phyloP scores from a whole-genome alignment of 2,888 invertebrate species.

The Apodemia mormo region DNA sequence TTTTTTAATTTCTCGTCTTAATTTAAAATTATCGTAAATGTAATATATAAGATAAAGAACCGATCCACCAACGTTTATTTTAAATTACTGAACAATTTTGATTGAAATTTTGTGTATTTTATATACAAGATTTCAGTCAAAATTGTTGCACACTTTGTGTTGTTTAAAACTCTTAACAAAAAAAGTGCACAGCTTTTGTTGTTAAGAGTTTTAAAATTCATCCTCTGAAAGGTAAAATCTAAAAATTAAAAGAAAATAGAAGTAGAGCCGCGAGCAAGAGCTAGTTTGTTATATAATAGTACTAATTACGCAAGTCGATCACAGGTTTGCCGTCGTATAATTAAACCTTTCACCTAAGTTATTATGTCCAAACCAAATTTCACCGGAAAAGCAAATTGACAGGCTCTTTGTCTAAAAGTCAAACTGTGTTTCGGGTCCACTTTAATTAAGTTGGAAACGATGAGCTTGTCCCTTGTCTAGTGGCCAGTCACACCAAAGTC shows the following conservation, averaged over 20 bases:
- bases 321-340: conserved; percentile 4
- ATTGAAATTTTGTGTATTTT: no score
- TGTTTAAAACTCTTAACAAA: no score
- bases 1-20: no score
- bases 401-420: conserved; percentile 64
- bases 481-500: conserved; percentile 63
- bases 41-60: no score
- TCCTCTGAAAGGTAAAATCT: no score
- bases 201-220: no score
- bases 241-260: not conserved
- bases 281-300: not conserved
- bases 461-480: conserved; percentile 59
- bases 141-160: no score
- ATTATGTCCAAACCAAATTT: conserved; percentile 19
- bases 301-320: conserved; percentile 12
- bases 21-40: no score
- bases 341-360: conserved; percentile 12
- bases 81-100: no score
- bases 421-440: conserved; percentile 59
- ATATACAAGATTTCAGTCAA: no score
- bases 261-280: not conserved
- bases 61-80: no score
- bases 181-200: no score
- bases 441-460: conserved; percentile 66
- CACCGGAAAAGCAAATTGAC: conserved; percentile 55